phyloP scores from a whole-genome alignment of 2,113 vertebrate genomes.

The Montifringilla adamsi region DNA sequence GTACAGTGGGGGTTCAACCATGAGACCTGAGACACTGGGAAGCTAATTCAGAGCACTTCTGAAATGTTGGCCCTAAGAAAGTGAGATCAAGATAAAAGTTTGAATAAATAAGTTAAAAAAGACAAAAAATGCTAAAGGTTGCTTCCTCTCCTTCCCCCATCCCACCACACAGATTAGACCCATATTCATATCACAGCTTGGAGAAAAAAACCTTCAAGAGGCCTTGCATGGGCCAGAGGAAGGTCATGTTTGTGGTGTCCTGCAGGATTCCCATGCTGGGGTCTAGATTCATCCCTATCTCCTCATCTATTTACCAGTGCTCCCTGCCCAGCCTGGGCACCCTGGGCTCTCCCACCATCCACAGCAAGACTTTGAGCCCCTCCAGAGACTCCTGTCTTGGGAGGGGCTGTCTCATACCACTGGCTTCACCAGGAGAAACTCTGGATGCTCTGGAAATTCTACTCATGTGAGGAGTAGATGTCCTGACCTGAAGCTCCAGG shows the following conservation, averaged over 20 bases:
- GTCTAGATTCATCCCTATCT: background rate
- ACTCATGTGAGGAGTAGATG: rapidly evolving
- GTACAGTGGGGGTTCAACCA: background rate
- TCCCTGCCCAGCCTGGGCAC: background rate
- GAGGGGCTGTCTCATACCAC: background rate
- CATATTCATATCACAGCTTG: background rate
- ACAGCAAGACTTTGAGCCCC: background rate
- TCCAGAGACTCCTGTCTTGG: background rate
- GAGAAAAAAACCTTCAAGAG: background rate
- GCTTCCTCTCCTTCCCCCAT: background rate
- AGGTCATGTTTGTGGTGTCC: background rate
- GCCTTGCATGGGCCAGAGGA: background rate
- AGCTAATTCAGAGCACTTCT: background rate
- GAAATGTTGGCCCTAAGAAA: background rate
- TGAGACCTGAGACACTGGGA: background rate
- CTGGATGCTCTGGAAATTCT: background rate
- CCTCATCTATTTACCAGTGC: background rate
- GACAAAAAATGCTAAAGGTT: background rate
- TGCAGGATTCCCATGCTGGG: background rate
- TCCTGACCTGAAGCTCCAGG: background rate
- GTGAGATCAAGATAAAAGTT: background rate
- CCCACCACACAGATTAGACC: background rate
- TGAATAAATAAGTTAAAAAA: background rate
- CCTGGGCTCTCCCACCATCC: background rate
- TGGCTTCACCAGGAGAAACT: background rate